Evolutionary conservation across 2,797 vertebrate genomes (phyloP).

Genomic region (Hyperoplus immaculatus): DNA sequence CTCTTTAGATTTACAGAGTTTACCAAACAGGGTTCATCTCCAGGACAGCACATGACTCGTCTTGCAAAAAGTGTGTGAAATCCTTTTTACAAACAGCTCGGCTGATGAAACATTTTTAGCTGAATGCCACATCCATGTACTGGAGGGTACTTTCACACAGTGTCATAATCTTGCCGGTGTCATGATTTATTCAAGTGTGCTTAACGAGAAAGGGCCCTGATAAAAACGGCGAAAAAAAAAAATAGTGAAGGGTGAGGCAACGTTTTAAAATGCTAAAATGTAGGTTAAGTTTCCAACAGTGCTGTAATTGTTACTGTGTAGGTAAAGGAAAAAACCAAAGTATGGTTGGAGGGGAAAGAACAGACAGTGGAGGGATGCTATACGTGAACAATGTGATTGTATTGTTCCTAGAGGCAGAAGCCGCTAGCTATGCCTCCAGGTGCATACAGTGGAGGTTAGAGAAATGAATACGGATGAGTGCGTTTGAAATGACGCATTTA

Average conservation of each 20-base stretch:
- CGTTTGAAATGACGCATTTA: conserved; percentile 14
- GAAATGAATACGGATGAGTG: conserved; percentile 30
- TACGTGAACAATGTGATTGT: conserved; percentile 23
- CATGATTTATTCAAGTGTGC: conserved; percentile 65
- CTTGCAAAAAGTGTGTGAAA: conserved; percentile 24
- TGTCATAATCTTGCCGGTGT: conserved; percentile 39
- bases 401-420: conserved; percentile 40
- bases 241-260: conserved; percentile 35
- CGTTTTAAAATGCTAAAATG: conserved; percentile 47
- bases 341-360: conserved; percentile 19
- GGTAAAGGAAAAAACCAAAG: conserved; percentile 54
- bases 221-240: conserved; percentile 27
- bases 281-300: conserved; percentile 41
- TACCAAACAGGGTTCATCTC: neutral
- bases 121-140: conserved; percentile 34
- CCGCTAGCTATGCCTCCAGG: conserved; percentile 42
- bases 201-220: conserved; percentile 33
- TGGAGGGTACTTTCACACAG: conserved; percentile 48
- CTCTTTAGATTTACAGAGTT: neutral
- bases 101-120: conserved; percentile 49
- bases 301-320: conserved; percentile 16
- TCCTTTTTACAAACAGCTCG: conserved; percentile 20
- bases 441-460: conserved; percentile 20
- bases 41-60: conserved; percentile 18
- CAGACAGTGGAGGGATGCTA: conserved; percentile 38